Base-by-base conservation (phyloP, 2,888 invertebrate genomes). In the Sycophila texana region DNA sequence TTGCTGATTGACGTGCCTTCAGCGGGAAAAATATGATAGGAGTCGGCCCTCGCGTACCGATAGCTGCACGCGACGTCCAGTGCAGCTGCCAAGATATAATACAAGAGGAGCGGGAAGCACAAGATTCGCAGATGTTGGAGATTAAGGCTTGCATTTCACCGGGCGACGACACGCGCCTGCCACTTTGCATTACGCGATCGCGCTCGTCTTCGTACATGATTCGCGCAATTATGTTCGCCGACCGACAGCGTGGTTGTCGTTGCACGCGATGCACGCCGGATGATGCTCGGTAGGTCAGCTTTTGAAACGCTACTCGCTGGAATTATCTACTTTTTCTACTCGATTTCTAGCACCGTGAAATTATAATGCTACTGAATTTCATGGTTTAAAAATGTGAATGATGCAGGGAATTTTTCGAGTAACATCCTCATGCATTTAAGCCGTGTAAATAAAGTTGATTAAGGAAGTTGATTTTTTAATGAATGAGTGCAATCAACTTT, bases 141-240 rank as follows among this genome's bases (percentile, higher is more conserved):
- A 51, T 72, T 72, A 73, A 65, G 20, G 18, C 30, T 13, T 30
- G 63, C 63, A 12, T 61, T 51, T 13, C 51, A 55, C 10, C 18
- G 1, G 30, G n/a, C 49, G 58, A 67, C 60, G 67, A 67, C 67
- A 67, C 58, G 60, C 30, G 67, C 58, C 39, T 67, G 60, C 51
- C 51, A 67, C 14, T 26, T 74, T 30, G 60, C 60, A 60, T 74
- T 74, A 67, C 30, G 22, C 57, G 51, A 74, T 73, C 12, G 47
- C 18, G 4, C 51, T 39, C 39, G 18, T 57, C 18, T 55, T 39
- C 39, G 39, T 10, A 39, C 51, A 55, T 4, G 68, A 20, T 67
- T 10, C 26, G n/a, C 13, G 20, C 4, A 58, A 39, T 39, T 39
- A 39, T 39, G 39, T 1, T 53, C 53, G 14, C 3, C 7, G 4